These are phyloP conservation scores for Psettodes erumei DNA, from an alignment of 2,113 vertebrate species.

Conservation along the genomic window DNA sequence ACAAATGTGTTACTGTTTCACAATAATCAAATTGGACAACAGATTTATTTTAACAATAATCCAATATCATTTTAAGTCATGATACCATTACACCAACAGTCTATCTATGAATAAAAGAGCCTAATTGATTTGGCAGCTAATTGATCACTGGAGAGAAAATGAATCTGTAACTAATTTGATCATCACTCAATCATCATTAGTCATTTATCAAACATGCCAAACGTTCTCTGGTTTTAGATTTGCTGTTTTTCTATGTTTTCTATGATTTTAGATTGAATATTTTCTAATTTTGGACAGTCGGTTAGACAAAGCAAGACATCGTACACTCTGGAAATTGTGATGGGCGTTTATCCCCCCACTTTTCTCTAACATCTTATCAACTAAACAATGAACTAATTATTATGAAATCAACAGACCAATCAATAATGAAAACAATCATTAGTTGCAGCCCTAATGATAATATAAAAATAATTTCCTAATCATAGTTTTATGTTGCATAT, in stretches of 20 bases:
- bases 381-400: not conserved
- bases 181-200: not conserved
- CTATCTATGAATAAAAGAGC: not conserved
- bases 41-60: not conserved
- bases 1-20: not conserved
- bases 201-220: not conserved
- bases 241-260: too few relatives aligned
- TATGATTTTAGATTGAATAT: not conserved
- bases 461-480: not conserved
- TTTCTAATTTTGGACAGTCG: not conserved
- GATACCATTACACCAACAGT: not conserved
- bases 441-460: too few relatives aligned
- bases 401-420: not conserved
- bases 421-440: too few relatives aligned
- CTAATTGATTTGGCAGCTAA: not conserved
- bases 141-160: too few relatives aligned
- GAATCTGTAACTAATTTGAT: not conserved
- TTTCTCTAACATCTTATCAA: not conserved
- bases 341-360: too few relatives aligned
- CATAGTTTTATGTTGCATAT: not conserved
- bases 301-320: not conserved
- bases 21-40: not conserved
- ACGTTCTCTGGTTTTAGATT: not conserved
- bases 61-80: not conserved
- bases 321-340: not conserved